Conservation (phyloP, 2,888 invertebrate genomes). For the Eugnorisma glareosa region DNA sequence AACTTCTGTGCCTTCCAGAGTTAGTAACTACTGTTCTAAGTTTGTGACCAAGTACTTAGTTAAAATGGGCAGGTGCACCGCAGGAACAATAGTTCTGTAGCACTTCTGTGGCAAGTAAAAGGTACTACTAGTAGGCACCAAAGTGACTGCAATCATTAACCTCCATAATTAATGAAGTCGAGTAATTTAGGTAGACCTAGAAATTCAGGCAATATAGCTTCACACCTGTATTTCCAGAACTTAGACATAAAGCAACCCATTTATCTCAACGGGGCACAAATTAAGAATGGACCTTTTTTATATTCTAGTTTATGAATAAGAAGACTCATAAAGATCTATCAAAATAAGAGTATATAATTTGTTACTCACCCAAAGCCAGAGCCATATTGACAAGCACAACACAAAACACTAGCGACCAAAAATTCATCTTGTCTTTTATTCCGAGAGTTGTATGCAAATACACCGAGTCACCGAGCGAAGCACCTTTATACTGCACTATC, state of each 20-base stretch:
- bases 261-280: background rate
- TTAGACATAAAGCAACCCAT: too few species aligned
- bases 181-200: background rate
- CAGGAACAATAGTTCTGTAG: constrained; percentile 37
- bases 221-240: background rate
- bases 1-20: constrained; percentile 26
- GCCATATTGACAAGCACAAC: constrained; percentile 44
- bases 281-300: background rate
- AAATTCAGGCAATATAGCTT: background rate
- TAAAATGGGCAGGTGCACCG: constrained; percentile 32
- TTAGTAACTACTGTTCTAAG: constrained; percentile 22
- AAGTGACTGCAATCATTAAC: background rate
- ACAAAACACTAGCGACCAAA: constrained; percentile 47
- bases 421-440: constrained; percentile 52
- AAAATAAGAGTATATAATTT: background rate
- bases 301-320: background rate
- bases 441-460: constrained; percentile 18
- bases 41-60: constrained; percentile 39
- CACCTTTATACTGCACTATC: constrained; percentile 32
- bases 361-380: constrained; percentile 47
- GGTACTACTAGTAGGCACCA: background rate
- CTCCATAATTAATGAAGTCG: background rate
- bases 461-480: constrained; percentile 11
- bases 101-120: constrained; percentile 2
- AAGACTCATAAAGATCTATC: background rate